phyloP scores from a whole-genome alignment of 1,140 invertebrate species.

The Drosophila trapezifrons region DNA sequence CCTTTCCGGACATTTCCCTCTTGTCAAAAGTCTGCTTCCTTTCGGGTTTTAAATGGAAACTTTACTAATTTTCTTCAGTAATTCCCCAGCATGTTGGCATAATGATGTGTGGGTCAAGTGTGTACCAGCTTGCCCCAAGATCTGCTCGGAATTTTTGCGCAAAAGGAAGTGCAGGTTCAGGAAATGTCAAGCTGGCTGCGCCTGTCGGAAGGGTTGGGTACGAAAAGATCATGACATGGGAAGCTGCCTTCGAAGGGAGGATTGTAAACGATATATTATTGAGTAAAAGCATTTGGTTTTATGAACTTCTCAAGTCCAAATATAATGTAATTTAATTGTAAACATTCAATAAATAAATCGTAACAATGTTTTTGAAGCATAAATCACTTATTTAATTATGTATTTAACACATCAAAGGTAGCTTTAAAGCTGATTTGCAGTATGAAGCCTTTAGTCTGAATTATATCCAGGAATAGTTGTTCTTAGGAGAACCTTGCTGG shows the following conservation, averaged over 20 bases:
- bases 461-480: too few species aligned
- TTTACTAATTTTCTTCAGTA: neutral
- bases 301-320: neutral
- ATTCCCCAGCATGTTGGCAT: slow-evolving; percentile 10
- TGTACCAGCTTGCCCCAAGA: slow-evolving; percentile 31
- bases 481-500: too few species aligned
- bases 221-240: slow-evolving; percentile 16
- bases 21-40: neutral
- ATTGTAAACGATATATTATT: slow-evolving; percentile 41
- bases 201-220: slow-evolving; percentile 34
- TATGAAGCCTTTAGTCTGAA: too few species aligned
- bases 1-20: neutral
- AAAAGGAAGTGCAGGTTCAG: slow-evolving; percentile 13
- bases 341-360: too few species aligned
- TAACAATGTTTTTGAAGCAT: too few species aligned
- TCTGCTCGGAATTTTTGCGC: slow-evolving; percentile 21
- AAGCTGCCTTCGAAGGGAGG: slow-evolving; percentile 15
- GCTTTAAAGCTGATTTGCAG: too few species aligned
- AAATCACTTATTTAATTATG: too few species aligned
- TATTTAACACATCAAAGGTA: too few species aligned
- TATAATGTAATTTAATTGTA: too few species aligned
- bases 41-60: neutral
- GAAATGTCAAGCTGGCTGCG: slow-evolving; percentile 40
- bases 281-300: neutral
- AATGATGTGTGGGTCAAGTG: slow-evolving; percentile 40